Evolutionary conservation across 2,888 invertebrate species (phyloP).

Genomic region (Conistra vaccinii): DNA sequence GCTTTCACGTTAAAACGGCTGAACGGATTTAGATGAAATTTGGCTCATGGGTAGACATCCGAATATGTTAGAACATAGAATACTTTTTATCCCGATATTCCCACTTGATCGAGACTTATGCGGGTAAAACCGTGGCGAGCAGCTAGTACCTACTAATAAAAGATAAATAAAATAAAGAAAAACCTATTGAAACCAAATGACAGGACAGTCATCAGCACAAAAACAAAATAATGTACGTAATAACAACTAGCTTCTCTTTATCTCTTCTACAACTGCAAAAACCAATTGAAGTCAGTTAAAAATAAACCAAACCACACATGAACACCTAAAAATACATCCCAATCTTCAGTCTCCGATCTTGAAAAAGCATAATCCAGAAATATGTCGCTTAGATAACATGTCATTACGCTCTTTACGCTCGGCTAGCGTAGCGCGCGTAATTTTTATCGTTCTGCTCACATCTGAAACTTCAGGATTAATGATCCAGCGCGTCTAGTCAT

Average conservation of each 20-base stretch:
- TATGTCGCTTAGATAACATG: conserved; percentile 60
- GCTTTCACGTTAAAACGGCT: no score
- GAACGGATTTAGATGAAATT: no score
- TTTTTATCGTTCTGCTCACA: conserved; percentile 87
- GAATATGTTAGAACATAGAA: no score
- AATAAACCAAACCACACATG: neutral
- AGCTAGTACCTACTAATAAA: no score
- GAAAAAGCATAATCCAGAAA: conserved; percentile 59
- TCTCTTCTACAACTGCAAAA: neutral
- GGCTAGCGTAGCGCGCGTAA: conserved; percentile 78
- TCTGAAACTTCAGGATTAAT: conserved; percentile 89
- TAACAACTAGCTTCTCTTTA: neutral
- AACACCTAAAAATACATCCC: conserved; percentile 37
- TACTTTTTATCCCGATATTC: no score
- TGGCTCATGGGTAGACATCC: no score
- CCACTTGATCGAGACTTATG: no score
- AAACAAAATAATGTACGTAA: neutral
- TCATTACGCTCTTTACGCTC: conserved; percentile 71
- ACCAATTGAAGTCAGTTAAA: conserved; percentile 1
- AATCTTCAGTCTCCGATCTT: conserved; percentile 53
- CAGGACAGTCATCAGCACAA: no score
- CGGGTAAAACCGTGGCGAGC: no score
- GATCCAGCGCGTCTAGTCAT: conserved; percentile 89
- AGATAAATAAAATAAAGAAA: no score
- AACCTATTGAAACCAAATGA: no score